Conservation (phyloP, 2,797 vertebrate genomes). For the Chelon labrosus region DNA sequence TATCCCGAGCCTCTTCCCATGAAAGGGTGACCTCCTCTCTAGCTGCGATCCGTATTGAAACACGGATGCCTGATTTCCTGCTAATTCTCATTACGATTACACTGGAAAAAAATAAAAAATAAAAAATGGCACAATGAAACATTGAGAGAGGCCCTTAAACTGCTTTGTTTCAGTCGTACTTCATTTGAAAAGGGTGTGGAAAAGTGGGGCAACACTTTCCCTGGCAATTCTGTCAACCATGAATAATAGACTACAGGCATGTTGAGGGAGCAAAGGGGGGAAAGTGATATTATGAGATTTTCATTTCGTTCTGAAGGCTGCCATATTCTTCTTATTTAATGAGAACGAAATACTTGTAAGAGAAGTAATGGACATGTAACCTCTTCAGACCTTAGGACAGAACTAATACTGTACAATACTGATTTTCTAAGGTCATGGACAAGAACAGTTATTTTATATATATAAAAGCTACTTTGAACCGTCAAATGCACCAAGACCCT, state of each 20-base stretch:
- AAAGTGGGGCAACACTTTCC: conserved; percentile 60
- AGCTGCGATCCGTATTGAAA: conserved; percentile 34
- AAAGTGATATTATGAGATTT: conserved; percentile 39
- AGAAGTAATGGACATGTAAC: background rate
- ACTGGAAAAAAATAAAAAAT: conserved; percentile 6
- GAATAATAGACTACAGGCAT: conserved; percentile 64
- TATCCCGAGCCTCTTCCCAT: conserved; percentile 41
- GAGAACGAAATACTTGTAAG: background rate
- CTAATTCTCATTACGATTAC: conserved; percentile 53
- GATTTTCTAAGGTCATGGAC: background rate
- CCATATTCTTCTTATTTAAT: conserved; percentile 15
- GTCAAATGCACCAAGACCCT: background rate
- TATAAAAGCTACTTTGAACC: background rate
- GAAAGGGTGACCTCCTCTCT: conserved; percentile 59
- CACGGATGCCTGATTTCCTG: conserved; percentile 38
- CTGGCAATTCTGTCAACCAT: conserved; percentile 54
- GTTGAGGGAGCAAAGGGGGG: conserved; percentile 20
- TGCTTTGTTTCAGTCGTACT: conserved; percentile 56
- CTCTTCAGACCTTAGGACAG: background rate
- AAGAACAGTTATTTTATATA: background rate
- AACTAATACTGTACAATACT: background rate
- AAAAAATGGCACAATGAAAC: conserved; percentile 4
- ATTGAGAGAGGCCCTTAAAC: conserved; percentile 33
- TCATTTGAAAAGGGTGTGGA: conserved; percentile 23
- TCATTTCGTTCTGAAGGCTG: conserved; percentile 38